Conservation (phyloP, 2,113 vertebrate genomes). For the Silurus meridionalis region DNA sequence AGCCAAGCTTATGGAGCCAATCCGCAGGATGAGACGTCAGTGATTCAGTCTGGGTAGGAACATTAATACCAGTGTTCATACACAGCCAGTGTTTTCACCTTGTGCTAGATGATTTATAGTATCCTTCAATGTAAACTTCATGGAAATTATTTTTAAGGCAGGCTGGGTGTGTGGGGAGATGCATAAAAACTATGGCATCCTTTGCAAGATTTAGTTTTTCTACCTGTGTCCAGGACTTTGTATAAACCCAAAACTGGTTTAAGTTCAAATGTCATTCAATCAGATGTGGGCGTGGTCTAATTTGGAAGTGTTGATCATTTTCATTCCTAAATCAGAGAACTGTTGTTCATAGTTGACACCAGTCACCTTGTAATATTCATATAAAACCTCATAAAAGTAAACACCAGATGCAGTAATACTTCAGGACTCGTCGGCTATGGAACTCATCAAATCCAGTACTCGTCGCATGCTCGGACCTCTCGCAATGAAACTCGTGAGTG, state of each 20-base stretch:
- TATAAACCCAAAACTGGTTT: too few relatives aligned
- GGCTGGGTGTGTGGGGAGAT: not conserved
- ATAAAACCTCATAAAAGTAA: too few relatives aligned
- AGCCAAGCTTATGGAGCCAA: not conserved
- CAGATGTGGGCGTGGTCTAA: not conserved
- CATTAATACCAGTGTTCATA: not conserved
- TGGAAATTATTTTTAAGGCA: too few relatives aligned
- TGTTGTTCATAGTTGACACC: not conserved
- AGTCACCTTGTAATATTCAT: not conserved
- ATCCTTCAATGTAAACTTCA: not conserved
- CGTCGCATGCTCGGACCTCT: too few relatives aligned
- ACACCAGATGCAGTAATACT: too few relatives aligned
- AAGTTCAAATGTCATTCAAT: not conserved
- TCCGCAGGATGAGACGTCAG: not conserved
- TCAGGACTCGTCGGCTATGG: too few relatives aligned
- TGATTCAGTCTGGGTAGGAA: not conserved
- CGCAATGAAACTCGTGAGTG: too few relatives aligned
- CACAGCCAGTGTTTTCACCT: not conserved
- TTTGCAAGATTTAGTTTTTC: not conserved
- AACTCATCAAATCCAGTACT: too few relatives aligned
- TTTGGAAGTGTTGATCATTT: not conserved
- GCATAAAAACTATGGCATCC: not conserved
- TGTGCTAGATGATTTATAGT: not conserved
- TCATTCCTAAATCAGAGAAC: not conserved
- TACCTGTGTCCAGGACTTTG: not conserved